A percentile compares a stretch with the other conserved stretches of the same genome.
Conservation (phyloP, 2,113 vertebrate species). For the Dissostichus mawsoni region DNA sequence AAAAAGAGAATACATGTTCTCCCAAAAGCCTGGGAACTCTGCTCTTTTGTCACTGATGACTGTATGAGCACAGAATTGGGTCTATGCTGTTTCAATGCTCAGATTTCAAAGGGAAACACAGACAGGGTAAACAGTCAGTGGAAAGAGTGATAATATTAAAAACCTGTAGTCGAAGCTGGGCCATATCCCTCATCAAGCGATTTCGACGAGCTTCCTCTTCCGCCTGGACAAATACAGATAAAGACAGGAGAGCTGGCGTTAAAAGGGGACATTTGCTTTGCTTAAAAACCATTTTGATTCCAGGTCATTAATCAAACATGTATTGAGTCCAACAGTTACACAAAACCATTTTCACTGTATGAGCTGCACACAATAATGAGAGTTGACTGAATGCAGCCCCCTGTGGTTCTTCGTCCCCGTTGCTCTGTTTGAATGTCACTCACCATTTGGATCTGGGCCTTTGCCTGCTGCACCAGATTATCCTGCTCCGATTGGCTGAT, state of each 20-base stretch:
- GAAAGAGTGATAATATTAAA: not conserved
- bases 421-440: slow-evolving; percentile 62
- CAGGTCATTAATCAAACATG: not conserved
- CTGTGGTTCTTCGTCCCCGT: not conserved
- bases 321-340: slow-evolving; percentile 8
- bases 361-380: not conserved
- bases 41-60: not conserved
- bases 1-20: not conserved
- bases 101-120: not conserved
- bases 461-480: slow-evolving; percentile 91
- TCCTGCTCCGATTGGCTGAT: slow-evolving; percentile 91
- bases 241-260: not conserved
- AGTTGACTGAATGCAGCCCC: not conserved
- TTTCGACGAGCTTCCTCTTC: slow-evolving; percentile 96
- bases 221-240: slow-evolving; percentile 81
- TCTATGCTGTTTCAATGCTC: not conserved
- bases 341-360: not conserved
- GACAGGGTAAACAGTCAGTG: not conserved
- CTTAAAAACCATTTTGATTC: not conserved
- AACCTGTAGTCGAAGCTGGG: slow-evolving; percentile 96
- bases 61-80: not conserved
- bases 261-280: not conserved
- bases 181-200: slow-evolving; percentile 97
- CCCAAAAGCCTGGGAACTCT: not conserved
- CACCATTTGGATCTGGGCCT: slow-evolving; percentile 98